Base-by-base conservation (phyloP, 2,888 invertebrate genomes). In the Amblyjoppa fuscipennis region DNA sequence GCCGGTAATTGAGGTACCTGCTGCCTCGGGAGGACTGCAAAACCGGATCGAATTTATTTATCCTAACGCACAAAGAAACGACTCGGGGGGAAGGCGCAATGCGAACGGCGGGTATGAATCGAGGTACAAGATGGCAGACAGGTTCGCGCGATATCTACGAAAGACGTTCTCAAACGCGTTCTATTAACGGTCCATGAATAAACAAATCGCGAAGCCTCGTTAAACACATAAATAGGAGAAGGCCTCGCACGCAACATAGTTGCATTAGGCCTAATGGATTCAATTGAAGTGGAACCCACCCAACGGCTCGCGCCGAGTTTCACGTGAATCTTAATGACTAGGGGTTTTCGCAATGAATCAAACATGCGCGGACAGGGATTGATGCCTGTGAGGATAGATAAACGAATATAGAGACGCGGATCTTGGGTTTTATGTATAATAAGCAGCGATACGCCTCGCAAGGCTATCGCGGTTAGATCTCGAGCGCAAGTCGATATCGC, bases 401-500 rank as follows among this genome's bases (percentile, higher is more conserved):
- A 41, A 31, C 3, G 20, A 34, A 34, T 34, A 0, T 59, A 34
- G 61, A 7, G 6, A 20, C 34, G 70, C 45, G 75, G 64, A 45
- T 53, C 49, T 25, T 28, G 9, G 20, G 7, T 11, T 80, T 69
- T 80, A 76, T 79, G 75, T 53, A 51, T 59, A 64, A 80, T 41
- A 77, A 45, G 45, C 76, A 76, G 81, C 75, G 70, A 59, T 70
- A 75, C 51, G 74, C 51, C 49, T 83, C 70, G 53, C 66, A 76
- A 61, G 64, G 79, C 70, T 75, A 80, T 66, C 83, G 41, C n/a
- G 51, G 45, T 41, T 34, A n/a, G 49, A 75, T 84, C 80, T 70
- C 34, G 53, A 31, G 31, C 20, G 51, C 49, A 88, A 90, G 87
- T 86, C 87, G 88, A 89, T 89, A 90, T 91, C 88, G 34, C n/a